These are phyloP conservation scores for Cydia fagiglandana DNA, from an alignment of 1,140 invertebrate species.

Conservation along the genomic window DNA sequence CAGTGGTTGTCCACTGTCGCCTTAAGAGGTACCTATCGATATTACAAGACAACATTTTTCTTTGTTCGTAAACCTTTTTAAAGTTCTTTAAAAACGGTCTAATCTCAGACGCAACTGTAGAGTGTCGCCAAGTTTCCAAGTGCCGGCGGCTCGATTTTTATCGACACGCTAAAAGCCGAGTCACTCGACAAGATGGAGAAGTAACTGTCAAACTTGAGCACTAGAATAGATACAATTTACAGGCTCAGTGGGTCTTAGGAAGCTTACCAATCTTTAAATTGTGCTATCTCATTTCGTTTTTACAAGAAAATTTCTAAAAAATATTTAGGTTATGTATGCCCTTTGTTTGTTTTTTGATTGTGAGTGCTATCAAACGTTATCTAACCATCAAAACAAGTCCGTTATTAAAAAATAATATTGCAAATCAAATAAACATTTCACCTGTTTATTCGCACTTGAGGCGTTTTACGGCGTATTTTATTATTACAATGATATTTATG, in stretches of 20 bases:
- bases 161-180: constrained; percentile 11
- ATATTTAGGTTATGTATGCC: too few relatives aligned
- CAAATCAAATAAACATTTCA: constrained; percentile 29
- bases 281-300: background rate
- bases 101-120: background rate
- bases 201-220: constrained; percentile 28
- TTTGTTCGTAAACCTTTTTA: background rate
- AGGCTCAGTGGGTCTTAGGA: background rate
- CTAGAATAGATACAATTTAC: constrained; percentile 5
- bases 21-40: too few relatives aligned
- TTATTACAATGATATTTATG: constrained; percentile 32
- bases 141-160: constrained; percentile 25
- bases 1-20: too few relatives aligned
- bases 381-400: background rate
- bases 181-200: constrained; percentile 24
- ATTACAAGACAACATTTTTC: too few relatives aligned
- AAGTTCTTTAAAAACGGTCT: background rate
- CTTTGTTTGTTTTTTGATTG: too few relatives aligned
- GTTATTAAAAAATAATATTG: constrained; percentile 10
- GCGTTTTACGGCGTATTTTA: constrained; percentile 21
- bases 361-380: background rate
- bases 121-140: background rate
- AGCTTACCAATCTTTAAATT: background rate
- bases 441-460: constrained; percentile 14
- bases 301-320: too few relatives aligned